Evolutionary conservation across 2,888 invertebrate species (phyloP).

Genomic region (Limenitis arthemis): DNA sequence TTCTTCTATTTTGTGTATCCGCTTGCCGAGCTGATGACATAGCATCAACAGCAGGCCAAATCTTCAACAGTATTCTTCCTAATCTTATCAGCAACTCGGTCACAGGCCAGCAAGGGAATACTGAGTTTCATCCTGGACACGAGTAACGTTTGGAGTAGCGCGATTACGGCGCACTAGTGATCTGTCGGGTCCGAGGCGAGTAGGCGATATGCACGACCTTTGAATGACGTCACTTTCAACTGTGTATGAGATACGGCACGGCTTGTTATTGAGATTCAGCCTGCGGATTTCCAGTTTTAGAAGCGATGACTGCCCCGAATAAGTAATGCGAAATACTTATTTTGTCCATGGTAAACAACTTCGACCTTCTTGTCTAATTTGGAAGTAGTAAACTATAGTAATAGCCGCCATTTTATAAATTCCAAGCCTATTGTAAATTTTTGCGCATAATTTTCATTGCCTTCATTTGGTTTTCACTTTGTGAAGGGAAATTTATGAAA

Average conservation of each 20-base stretch:
- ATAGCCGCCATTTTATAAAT: not conserved
- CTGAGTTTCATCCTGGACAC: slow-evolving; percentile 48
- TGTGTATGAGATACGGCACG: slow-evolving; percentile 40
- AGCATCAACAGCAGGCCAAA: slow-evolving; percentile 58
- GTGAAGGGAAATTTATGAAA: no score
- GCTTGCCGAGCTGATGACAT: slow-evolving; percentile 51
- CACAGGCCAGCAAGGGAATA: slow-evolving; percentile 54
- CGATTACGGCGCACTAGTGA: slow-evolving; percentile 62
- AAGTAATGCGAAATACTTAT: slow-evolving; percentile 24
- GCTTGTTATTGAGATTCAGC: slow-evolving; percentile 52
- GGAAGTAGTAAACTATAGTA: not conserved
- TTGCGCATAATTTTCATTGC: not conserved
- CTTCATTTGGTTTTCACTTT: no score
- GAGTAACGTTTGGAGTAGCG: slow-evolving; percentile 47
- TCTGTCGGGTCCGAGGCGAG: slow-evolving; percentile 41
- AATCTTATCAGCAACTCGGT: slow-evolving; percentile 54
- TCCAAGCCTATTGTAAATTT: not conserved
- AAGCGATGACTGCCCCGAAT: slow-evolving; percentile 37
- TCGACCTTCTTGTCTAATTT: slow-evolving; percentile 36
- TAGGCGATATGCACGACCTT: slow-evolving; percentile 56
- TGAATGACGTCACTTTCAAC: slow-evolving; percentile 57
- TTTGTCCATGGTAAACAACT: slow-evolving; percentile 35
- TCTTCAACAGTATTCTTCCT: slow-evolving; percentile 60
- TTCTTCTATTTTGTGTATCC: slow-evolving; percentile 42
- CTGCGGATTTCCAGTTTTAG: slow-evolving; percentile 52